Conservation (phyloP, 2,888 invertebrate genomes). For the Geophilus truncorum region DNA sequence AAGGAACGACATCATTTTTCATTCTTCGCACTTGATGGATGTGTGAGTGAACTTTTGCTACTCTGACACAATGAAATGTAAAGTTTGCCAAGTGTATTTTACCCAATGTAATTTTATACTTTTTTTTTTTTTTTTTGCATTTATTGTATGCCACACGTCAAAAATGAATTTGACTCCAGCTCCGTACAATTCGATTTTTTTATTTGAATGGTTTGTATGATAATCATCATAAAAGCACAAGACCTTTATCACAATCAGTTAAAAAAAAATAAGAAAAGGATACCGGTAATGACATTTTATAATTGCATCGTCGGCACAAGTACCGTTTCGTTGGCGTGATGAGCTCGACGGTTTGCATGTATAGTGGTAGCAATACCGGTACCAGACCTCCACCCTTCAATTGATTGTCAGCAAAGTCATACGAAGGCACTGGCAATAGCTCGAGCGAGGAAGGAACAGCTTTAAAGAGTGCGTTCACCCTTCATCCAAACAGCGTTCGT, state of each 20-base stretch:
- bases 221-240: no score
- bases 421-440: background rate
- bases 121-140: background rate
- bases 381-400: background rate
- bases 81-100: background rate
- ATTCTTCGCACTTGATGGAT: background rate
- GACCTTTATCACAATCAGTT: background rate
- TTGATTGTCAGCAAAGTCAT: constrained; percentile 12
- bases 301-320: background rate
- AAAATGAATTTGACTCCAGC: no score
- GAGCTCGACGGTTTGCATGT: background rate
- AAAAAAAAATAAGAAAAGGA: background rate
- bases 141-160: no score
- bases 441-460: background rate
- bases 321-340: background rate
- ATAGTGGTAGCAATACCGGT: background rate
- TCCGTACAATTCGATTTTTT: no score
- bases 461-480: constrained; percentile 19
- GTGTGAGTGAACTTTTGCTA: background rate
- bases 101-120: background rate
- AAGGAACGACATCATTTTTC: background rate
- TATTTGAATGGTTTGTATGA: no score
- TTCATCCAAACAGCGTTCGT: background rate
- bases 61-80: background rate
- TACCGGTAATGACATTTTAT: background rate